These are phyloP conservation scores for Siphlonurus alternatus DNA, from an alignment of 2,888 invertebrate genomes.

Conservation along the genomic window DNA sequence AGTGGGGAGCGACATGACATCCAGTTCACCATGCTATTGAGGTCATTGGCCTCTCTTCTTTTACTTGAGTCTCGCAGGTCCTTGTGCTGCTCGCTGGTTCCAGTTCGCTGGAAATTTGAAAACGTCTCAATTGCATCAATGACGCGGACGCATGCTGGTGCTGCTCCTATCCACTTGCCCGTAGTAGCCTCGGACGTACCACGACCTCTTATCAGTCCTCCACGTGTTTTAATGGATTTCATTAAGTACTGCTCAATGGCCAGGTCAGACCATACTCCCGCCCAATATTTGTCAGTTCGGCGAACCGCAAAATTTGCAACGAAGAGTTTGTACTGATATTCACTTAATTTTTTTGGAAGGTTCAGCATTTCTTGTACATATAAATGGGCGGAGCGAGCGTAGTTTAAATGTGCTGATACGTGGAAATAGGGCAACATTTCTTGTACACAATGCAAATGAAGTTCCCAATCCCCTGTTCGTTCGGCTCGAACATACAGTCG, in stretches of 20 bases:
- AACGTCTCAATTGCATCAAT: background rate
- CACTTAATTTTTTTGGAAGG: background rate
- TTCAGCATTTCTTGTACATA: constrained; percentile 15
- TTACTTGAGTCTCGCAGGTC: background rate
- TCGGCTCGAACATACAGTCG: constrained; percentile 12
- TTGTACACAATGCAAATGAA: constrained; percentile 13
- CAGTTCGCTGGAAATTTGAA: background rate
- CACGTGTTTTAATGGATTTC: background rate
- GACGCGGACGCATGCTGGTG: background rate
- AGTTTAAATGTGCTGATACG: constrained; percentile 16
- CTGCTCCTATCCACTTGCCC: background rate
- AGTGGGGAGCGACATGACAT: background rate
- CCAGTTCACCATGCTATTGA: background rate
- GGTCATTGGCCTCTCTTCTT: background rate
- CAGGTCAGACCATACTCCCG: background rate
- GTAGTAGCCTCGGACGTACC: background rate
- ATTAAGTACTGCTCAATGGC: background rate
- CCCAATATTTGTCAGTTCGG: constrained; percentile 1
- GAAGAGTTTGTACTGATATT: background rate
- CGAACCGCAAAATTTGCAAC: background rate
- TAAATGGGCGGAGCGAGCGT: constrained; percentile 13
- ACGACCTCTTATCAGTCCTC: background rate
- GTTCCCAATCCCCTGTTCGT: constrained; percentile 14
- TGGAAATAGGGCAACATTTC: constrained; percentile 18
- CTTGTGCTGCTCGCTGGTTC: background rate